Base-by-base conservation (phyloP, 2,888 invertebrate genomes). In the Kryphioiulus occultus region DNA sequence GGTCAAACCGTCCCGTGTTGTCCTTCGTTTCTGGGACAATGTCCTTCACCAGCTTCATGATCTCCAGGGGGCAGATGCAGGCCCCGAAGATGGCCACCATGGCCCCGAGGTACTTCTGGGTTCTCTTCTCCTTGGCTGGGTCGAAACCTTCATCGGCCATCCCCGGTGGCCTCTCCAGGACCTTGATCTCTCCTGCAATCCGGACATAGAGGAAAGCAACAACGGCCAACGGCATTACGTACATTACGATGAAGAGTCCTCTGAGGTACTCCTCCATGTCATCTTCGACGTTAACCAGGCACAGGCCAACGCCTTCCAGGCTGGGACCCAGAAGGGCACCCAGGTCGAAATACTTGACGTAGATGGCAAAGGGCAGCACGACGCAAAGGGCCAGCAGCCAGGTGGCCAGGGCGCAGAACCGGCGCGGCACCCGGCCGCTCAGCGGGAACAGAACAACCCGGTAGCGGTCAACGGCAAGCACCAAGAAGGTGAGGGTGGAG, bases 381-480 rank as follows among this genome's bases (percentile, higher is more conserved):
- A 95, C 94, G 91, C 95, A 95, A 90, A 95, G 93, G 22, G 95
- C 94, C 82, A 94, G 93, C 22, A 95, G 93, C 95, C 95, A 95
- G 22, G 94, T 93, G 82, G 94, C 95, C 88, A 95, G 93, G 86
- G 94, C 93, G 91, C 95, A 95, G 44, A 44, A 10, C 9, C 15
- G 9, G 7, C 1, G 3, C 95, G 92, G 91, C 4, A 91, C 89
- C 39, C 95, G 93, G 0, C 94, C 93, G 91, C 94, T 94, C 89
- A 94, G 92, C 5, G 95, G 95, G 91, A 95, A 93, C 88, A 94
- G 93, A 35, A 95, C 92, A 90, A 94, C 93, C 85, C 95, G 93
- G 92, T 94, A 95, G 89, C 95, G 93, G 92, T 95, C 95, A 92
- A 94, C 94, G 32, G 95, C 95, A 89, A 95, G 94, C 90, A 95